Percentiles rank a stretch among this genome's conserved stretches.
Conservation (phyloP, 2,888 invertebrate species). For the Dorcus hopei region DNA sequence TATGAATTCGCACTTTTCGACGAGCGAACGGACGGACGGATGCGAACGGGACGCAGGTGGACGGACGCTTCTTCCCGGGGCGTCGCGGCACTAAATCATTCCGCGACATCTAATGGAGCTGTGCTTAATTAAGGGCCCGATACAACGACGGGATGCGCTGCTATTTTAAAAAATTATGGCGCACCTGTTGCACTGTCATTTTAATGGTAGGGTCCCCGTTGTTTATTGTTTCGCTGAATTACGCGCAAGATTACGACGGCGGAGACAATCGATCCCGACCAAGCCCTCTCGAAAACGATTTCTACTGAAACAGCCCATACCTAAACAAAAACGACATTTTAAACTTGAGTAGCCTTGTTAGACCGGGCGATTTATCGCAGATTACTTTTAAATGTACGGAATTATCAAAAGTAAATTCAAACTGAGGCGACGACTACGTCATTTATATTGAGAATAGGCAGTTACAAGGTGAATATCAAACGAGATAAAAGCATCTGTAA, state of each 20-base stretch:
- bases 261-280: too few species aligned
- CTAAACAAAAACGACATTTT: background rate
- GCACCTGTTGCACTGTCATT: conserved; percentile 25
- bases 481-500: too few species aligned
- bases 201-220: conserved; percentile 11
- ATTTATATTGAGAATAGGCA: too few species aligned
- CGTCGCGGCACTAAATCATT: conserved; percentile 8
- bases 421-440: too few species aligned
- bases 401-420: too few species aligned
- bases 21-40: conserved; percentile 1
- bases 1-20: conserved; percentile 20
- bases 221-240: conserved; percentile 17
- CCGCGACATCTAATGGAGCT: conserved; percentile 8
- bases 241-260: conserved; percentile 12
- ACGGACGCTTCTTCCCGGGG: background rate
- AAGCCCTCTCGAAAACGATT: too few species aligned
- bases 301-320: too few species aligned
- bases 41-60: background rate
- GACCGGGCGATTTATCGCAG: too few species aligned
- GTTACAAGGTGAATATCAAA: too few species aligned
- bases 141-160: conserved; percentile 7
- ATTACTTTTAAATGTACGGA: too few species aligned
- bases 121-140: conserved; percentile 12
- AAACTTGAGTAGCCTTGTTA: too few species aligned
- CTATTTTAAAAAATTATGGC: conserved; percentile 26